phyloP scores from a whole-genome alignment of 2,888 invertebrate species.

The Leucoma salicis region DNA sequence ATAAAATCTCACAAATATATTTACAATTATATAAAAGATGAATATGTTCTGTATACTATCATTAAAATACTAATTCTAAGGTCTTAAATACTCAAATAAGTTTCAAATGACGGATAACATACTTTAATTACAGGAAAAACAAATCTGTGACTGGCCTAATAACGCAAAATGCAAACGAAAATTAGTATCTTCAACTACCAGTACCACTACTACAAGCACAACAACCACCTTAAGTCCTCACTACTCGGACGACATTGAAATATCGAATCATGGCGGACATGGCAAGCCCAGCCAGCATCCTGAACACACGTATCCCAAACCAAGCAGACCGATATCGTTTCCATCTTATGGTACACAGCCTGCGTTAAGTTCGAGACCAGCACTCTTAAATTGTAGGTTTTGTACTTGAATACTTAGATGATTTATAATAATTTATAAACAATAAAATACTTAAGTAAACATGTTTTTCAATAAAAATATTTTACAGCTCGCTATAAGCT shows the following conservation, averaged over 20 bases:
- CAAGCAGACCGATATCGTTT: slow-evolving; percentile 45
- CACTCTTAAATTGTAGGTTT: slow-evolving; percentile 59
- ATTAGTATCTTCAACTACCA: slow-evolving; percentile 21
- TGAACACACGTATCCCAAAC: slow-evolving; percentile 20
- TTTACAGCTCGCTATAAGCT: slow-evolving; percentile 88
- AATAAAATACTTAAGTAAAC: not conserved
- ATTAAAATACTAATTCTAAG: no score
- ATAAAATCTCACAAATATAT: no score
- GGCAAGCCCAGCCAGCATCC: slow-evolving; percentile 18
- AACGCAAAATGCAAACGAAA: slow-evolving; percentile 82
- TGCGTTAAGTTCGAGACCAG: slow-evolving; percentile 47
- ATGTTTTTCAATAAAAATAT: slow-evolving; percentile 2
- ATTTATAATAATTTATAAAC: not conserved
- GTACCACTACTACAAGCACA: slow-evolving; percentile 40
- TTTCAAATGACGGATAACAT: no score
- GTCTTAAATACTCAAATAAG: no score
- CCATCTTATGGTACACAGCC: slow-evolving; percentile 55
- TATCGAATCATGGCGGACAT: slow-evolving; percentile 12
- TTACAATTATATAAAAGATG: no score
- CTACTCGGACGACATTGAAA: slow-evolving; percentile 28
- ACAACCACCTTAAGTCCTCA: slow-evolving; percentile 40
- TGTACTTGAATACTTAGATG: slow-evolving; percentile 14
- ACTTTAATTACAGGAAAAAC: slow-evolving; percentile 66
- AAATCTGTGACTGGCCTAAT: slow-evolving; percentile 88
- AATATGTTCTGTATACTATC: no score